Conservation (phyloP, 2,888 invertebrate genomes). For the Drosophila quinaria region DNA sequence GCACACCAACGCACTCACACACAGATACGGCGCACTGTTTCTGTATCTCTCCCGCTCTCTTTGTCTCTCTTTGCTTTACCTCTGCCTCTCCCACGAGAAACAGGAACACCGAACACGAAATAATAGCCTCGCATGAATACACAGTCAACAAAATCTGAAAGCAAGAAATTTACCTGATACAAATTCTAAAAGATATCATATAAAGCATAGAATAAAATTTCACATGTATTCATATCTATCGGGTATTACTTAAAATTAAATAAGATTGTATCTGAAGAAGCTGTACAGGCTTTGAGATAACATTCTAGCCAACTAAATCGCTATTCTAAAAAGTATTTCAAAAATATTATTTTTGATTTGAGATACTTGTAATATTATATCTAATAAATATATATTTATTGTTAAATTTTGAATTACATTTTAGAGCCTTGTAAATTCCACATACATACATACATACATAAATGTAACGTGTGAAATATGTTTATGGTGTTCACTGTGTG, state of each 20-base stretch:
- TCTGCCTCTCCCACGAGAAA: conserved; percentile 55
- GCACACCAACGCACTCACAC: conserved; percentile 48
- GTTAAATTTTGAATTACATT: neutral
- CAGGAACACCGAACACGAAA: conserved; percentile 61
- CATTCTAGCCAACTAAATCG: too few relatives aligned
- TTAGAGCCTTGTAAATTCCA: neutral
- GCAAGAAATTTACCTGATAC: conserved; percentile 3
- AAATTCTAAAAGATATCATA: neutral
- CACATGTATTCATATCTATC: neutral
- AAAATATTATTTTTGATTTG: neutral
- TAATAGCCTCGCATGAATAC: conserved; percentile 47
- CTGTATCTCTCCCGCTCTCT: conserved; percentile 43
- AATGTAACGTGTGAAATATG: conserved; percentile 19
- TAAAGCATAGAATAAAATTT: neutral
- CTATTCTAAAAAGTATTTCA: neutral
- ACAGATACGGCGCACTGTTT: conserved; percentile 44
- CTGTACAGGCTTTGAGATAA: neutral
- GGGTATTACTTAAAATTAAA: neutral
- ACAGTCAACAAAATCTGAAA: conserved; percentile 32
- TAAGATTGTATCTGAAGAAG: neutral
- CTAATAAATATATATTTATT: neutral
- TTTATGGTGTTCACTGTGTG: conserved; percentile 40
- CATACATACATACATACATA: too few relatives aligned
- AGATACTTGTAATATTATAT: neutral
- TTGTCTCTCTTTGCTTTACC: conserved; percentile 26